Percentiles rank a stretch among this genome's conserved stretches.
Conservation (phyloP, 2,797 vertebrate genomes). For the Austrolebias charrua region DNA sequence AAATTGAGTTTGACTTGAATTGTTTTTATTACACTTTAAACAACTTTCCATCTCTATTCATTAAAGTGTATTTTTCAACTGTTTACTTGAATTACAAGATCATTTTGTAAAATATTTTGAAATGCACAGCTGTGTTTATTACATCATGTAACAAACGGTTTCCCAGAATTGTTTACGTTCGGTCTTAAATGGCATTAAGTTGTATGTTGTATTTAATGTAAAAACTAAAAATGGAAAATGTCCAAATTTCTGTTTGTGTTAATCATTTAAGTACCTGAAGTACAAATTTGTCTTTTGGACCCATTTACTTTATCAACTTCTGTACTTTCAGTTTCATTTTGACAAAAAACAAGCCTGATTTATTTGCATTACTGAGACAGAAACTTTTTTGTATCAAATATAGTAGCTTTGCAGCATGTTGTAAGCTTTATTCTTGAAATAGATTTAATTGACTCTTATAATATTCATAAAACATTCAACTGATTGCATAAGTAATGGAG, state of each 20-base stretch:
- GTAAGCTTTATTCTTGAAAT: too few species aligned
- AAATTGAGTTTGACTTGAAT: conserved; percentile 8
- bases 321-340: too few species aligned
- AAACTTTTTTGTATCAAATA: too few species aligned
- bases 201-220: not conserved
- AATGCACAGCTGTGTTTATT: not conserved
- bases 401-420: too few species aligned
- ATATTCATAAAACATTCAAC: too few species aligned
- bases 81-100: conserved; percentile 20
- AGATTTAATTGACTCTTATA: too few species aligned
- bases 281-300: too few species aligned
- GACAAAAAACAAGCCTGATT: too few species aligned
- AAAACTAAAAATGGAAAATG: conserved; percentile 17
- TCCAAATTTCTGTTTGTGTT: conserved; percentile 4
- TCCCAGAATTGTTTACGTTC: not conserved
- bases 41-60: not conserved
- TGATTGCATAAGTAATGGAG: too few species aligned
- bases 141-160: not conserved
- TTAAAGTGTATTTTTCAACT: not conserved
- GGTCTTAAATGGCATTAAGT: not conserved
- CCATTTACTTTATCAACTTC: too few species aligned
- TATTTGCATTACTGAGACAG: too few species aligned
- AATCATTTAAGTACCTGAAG: too few species aligned
- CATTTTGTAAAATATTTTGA: not conserved
- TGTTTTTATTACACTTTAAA: conserved; percentile 7